Base-by-base conservation (phyloP, 1,140 invertebrate genomes). In the Lepidurus apus region DNA sequence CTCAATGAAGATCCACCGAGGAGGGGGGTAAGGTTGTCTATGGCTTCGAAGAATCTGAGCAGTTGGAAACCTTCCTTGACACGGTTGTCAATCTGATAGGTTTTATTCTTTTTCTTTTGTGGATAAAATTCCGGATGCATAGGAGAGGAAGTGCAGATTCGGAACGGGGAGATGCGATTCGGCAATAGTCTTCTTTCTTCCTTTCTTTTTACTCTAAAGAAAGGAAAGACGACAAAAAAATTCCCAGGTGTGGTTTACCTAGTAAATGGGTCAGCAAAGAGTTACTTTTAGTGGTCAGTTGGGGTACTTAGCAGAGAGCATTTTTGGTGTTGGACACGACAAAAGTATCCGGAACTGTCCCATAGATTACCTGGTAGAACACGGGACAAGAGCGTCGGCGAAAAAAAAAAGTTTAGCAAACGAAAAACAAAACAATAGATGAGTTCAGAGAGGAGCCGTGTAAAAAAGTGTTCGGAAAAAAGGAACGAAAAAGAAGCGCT, bases 251-350 rank as follows among this genome's bases (percentile, higher is more conserved):
- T 9, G 21, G 53, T 65, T 65, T 65, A n/a, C 17, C 53, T 21
- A 17, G 53, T 65, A 65, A 65, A 65, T 65, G 53, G 53, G 53
- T 65, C 53, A 65, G 53, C 17, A 65, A 65, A 65, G 53, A 65
- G 53, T 65, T 65, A 65, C 53, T 65, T 65, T 65, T 65, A 65
- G 53, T 65, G 53, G 53, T 65, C 53, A 65, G 53, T 21, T 17
- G 53, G 53, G 53, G 21, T 65, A 65, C 9, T 65, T 65, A 65
- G 17, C 53, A 65, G 21, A 65, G 53, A 65, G 21, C 53, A 65
- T 65, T 65, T 65, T 9, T 13, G 53, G 53, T 7, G 53, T 21
- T 65, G 53, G 53, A 65, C 53, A 65, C 53, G 21, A 7, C 53
- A 21, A 13, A 65, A 65, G 53, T 9, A 65, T 65, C 53, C 1